Conservation (phyloP, 2,797 vertebrate species). For the Clarias pachynema region DNA sequence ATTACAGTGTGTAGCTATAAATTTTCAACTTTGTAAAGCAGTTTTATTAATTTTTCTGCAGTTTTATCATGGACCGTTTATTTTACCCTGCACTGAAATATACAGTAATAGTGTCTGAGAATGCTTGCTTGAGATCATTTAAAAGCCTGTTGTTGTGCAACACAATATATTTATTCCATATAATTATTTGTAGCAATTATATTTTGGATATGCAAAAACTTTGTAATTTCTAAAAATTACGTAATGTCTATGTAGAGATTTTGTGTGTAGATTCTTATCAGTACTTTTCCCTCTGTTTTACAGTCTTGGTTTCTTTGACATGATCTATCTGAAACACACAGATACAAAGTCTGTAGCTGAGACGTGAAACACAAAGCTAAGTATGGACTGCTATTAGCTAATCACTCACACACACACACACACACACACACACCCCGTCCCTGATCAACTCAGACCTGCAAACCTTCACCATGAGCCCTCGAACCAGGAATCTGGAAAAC, state of each 20-base stretch:
- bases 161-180: not conserved
- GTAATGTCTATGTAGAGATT: not conserved
- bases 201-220: not conserved
- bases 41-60: not conserved
- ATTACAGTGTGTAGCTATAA: not conserved
- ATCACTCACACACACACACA: constrained; percentile 14
- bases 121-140: not conserved
- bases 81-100: not conserved
- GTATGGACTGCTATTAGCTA: constrained; percentile 48
- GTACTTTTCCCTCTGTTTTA: constrained; percentile 54
- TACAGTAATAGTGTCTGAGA: not conserved
- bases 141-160: not conserved
- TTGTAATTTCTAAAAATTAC: not conserved
- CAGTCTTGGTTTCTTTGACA: constrained; percentile 98
- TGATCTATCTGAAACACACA: constrained; percentile 79
- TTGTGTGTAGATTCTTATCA: not conserved
- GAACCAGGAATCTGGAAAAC: constrained; percentile 41
- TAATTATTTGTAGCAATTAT: too few relatives aligned
- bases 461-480: constrained; percentile 16
- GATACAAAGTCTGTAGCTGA: constrained; percentile 73
- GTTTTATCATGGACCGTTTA: not conserved
- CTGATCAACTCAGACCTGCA: constrained; percentile 50
- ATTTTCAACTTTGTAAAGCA: not conserved
- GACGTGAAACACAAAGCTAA: constrained; percentile 69
- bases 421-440: not conserved